Base-by-base conservation (phyloP, 2,888 invertebrate genomes). In the Dastarcus helophoroides region DNA sequence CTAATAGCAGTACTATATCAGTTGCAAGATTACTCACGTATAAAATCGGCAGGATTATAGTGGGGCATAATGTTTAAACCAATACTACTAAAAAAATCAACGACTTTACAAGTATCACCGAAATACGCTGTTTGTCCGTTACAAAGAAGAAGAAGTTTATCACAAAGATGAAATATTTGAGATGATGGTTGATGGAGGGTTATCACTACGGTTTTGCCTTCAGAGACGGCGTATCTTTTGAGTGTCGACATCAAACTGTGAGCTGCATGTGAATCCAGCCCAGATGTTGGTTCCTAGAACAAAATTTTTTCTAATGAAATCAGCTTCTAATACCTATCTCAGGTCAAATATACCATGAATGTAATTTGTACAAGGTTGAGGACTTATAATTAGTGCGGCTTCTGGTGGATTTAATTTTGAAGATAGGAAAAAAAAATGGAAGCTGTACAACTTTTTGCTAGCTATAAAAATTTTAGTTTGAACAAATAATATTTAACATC, bases 11-110 rank as follows among this genome's bases (percentile, higher is more conserved):
- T 17, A 17, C n/a, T n/a, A 17, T 17, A 17, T 17, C n/a, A n/a
- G 19, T 17, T 17, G 19, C 6, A 17, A 17, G 6, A 17, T 17
- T 19, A 69, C 77, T 74, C 64, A 81, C 80, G 60, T 51, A 80
- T 77, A 54, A 81, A 83, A 57, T 85, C 84, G n/a, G 84, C 84
- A 27, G 83, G 83, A 63, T 85, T 85, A 54, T 82, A 84, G 53
- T 82, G 77, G 3, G 78, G 76, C 54, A 77, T 70, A 43, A 83
- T 75, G 38, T 71, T 68, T 35, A 83, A 67, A 31, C 80, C 81
- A 35, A 83, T 70, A 36, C 67, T 67, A 43, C 71, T 69, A 54
- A 84, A 84, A 54, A 79, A 79, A 43, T 75, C 70, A 22, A 81
- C 73, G 32, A 83, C 78, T 53, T 73, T 73, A 40, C 70, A 65